Evolutionary conservation across 2,113 vertebrate genomes (phyloP).

Genomic region (Setophaga coronata): DNA sequence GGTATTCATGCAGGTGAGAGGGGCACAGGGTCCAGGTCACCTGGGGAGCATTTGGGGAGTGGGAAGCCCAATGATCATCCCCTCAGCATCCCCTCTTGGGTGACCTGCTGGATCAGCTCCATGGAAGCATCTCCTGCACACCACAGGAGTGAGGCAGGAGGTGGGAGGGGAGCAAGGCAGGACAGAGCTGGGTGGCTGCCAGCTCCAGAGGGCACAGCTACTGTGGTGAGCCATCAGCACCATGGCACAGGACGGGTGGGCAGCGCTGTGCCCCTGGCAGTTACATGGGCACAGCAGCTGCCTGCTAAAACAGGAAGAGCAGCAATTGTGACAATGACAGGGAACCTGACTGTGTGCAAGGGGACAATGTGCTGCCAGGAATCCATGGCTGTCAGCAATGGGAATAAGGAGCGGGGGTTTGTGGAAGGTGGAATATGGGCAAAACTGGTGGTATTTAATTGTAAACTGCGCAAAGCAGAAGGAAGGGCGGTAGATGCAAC

Average conservation of each 20-base stretch:
- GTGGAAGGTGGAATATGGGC: slow-evolving; percentile 35
- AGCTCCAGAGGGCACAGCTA: not conserved
- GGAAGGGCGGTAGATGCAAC: slow-evolving; percentile 52
- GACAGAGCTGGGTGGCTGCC: not conserved
- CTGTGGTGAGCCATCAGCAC: fast-evolving
- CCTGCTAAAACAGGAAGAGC: slow-evolving; percentile 38
- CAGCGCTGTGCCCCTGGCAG: not conserved
- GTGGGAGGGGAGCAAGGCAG: not conserved
- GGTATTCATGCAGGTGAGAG: fast-evolving
- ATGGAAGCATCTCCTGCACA: fast-evolving
- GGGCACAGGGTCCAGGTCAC: not conserved
- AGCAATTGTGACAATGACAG: not conserved
- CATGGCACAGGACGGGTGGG: not conserved
- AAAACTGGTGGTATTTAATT: slow-evolving; percentile 25
- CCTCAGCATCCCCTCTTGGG: not conserved
- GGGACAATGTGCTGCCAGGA: not conserved
- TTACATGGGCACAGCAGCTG: not conserved
- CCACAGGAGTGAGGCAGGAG: not conserved
- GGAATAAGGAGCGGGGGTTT: not conserved
- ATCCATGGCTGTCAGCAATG: not conserved
- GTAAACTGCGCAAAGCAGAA: slow-evolving; percentile 44
- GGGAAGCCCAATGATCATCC: not conserved
- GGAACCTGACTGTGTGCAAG: not conserved
- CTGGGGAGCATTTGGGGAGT: not conserved
- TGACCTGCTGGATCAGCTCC: not conserved